Base-by-base conservation (phyloP, 1,140 invertebrate species). In the Drosophila teissieri region DNA sequence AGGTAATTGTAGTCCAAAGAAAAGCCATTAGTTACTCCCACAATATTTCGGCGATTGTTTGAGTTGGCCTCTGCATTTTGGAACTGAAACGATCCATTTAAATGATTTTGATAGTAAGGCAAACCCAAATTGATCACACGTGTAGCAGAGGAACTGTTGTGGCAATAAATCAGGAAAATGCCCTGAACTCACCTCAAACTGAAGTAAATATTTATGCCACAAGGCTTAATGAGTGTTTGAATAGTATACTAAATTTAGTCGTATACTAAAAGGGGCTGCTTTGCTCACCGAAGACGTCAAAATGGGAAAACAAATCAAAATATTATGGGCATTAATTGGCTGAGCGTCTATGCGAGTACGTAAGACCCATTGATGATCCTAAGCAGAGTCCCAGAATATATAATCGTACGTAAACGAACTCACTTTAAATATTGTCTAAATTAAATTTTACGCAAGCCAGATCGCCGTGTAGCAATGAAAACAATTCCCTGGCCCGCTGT, bases 181-280 rank as follows among this genome's bases (percentile, higher is more conserved):
- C 51, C 34, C 58, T 46, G 46, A 42, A 63, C 72, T 74, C 31
- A 70, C 72, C 51, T 17, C 51, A 57, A 34, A 11, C 37, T 34
- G 31, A 55, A 64, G 70, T 74, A 74, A 74, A 74, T 74, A 74
- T 74, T 74, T 74, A 74, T 74, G 49, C 70, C 70, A 44, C 68
- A 70, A 72, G 11, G 27, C 68, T 69, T 72, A 72, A 72, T 72
- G 68, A 57, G 52, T 70, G 46, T 40, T 67, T 46, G 42, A 12
- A 72, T 70, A 22, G 49, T 73, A 34, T 73, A 79, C 73, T 80
- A 77, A 81, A 62, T 77, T 81, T 81, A 81, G 79, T 63, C 27
- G 6, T 44, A 39, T 67, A 56, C 69, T 45, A 72, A 73, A 49
- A 60, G 22, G 22, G 17, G 17, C 37, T 36, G 42, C 63, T 51